A percentile compares a stretch with the other conserved stretches of the same genome.
Evolutionary conservation across 2,113 vertebrate species (phyloP).

Genomic region (Reinhardtius hippoglossoides): DNA sequence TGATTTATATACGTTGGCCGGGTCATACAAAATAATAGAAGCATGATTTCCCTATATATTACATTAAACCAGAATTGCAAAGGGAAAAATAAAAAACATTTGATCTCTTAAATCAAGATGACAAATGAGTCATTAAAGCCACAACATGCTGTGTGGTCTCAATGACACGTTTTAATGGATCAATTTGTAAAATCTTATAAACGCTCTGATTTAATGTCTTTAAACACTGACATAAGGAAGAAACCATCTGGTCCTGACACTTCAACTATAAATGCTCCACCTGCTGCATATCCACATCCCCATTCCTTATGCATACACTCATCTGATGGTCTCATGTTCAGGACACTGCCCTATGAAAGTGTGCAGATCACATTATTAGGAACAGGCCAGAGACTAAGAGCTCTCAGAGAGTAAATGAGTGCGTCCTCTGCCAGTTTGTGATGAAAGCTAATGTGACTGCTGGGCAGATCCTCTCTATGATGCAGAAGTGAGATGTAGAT

Average conservation of each 20-base stretch:
- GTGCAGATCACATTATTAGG: neutral
- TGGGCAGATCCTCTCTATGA: conserved; percentile 43
- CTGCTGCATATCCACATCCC: conserved; percentile 15
- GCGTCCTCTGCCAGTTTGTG: conserved; percentile 36
- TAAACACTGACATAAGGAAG: neutral
- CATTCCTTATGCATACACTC: neutral
- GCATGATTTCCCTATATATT: too few relatives aligned
- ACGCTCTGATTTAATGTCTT: neutral
- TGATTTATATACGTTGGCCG: too few relatives aligned
- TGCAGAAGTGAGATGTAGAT: conserved; percentile 56
- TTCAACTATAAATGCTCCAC: conserved; percentile 1
- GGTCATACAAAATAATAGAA: too few relatives aligned
- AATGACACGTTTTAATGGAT: neutral
- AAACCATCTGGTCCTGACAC: conserved; percentile 41
- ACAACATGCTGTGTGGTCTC: neutral
- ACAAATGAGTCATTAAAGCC: conserved; percentile 14
- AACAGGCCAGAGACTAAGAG: conserved; percentile 4
- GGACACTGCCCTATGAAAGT: too few relatives aligned
- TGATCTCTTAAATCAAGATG: neutral
- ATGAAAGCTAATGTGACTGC: conserved; percentile 49
- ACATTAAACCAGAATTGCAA: too few relatives aligned
- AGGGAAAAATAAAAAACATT: neutral
- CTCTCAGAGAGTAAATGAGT: conserved; percentile 37
- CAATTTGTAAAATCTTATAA: neutral
- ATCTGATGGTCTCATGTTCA: too few relatives aligned